Evolutionary conservation across 2,888 invertebrate species (phyloP), one percentile per base, ranked within the genome.

Genomic region (Eristalis tenax): DNA sequence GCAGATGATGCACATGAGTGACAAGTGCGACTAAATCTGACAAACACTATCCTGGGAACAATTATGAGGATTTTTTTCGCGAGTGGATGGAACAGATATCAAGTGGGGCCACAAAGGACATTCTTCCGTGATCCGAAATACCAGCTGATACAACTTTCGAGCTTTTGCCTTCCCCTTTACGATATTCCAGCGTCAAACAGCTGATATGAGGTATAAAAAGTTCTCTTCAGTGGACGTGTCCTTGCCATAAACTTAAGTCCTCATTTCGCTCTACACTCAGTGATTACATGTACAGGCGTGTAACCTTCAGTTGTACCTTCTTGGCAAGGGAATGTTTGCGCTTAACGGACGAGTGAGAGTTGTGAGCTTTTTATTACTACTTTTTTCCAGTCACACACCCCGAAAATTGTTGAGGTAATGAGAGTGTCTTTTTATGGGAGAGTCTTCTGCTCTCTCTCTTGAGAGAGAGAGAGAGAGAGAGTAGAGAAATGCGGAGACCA

Each of bases 221-320:
- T 23, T 63, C 4, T n/a, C 59, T 1, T 18, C 40, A 70, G 23
- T 73, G 77, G 68, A 68, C 73, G 43, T 15, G 59, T 56, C 50
- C 23, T 63, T 78, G 23, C 74, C 18, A 82, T 74, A 78, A 85
- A 32, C n/a, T n/a, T 2, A 28, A 40, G 2, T n/a, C 28, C 35
- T 35, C 23, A 32, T 71, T 28, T 23, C 23, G 0, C 50, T 65
- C 15, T 63, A 3, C 18, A 1, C 50, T 50, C 50, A 50, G 18
- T 50, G 50, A 50, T 18, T 50, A 50, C 50, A 50, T 8, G 50
- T 18, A 5, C 18, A 50, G 50, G 18, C 50, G 64, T 65, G 78
- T 87, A 83, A 83, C 83, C 83, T 83, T 87, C 79, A 87, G 75
- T 74, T 83, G 79, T 80, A 83, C 87, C 76, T 76, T 86, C 68